phyloP scores from a whole-genome alignment of 2,888 invertebrate genomes.

The Plebejus melissa region DNA sequence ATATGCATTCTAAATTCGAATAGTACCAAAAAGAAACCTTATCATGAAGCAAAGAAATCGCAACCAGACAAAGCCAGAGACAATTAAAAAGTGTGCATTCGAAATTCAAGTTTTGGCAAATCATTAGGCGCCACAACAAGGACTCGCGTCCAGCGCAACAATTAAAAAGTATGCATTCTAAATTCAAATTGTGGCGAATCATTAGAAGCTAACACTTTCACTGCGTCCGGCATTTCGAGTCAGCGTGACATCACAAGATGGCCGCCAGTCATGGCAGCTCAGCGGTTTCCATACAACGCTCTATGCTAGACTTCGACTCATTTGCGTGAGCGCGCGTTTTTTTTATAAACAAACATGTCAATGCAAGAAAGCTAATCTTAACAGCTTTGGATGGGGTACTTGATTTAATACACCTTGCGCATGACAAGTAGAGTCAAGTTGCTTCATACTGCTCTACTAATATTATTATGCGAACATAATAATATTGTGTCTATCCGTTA shows the following conservation, averaged over 20 bases:
- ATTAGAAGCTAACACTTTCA: constrained; percentile 28
- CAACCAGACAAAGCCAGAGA: not conserved
- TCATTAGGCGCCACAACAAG: not conserved
- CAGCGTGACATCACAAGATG: constrained; percentile 43
- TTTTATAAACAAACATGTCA: constrained; percentile 25
- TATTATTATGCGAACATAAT: not conserved
- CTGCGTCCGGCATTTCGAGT: constrained; percentile 34
- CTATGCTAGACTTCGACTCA: constrained; percentile 19
- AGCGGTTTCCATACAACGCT: constrained; percentile 38
- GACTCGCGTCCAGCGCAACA: not conserved
- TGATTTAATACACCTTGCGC: not conserved
- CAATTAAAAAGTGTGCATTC: not conserved
- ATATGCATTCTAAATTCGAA: not conserved
- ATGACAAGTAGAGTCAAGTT: not conserved
- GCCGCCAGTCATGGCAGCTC: constrained; percentile 42
- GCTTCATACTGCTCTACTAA: not conserved
- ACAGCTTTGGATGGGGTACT: constrained; percentile 4
- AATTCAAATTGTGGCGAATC: constrained; percentile 11
- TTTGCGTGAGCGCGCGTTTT: constrained; percentile 27
- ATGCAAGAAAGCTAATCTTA: constrained; percentile 9
- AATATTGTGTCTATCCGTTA: not conserved
- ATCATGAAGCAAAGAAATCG: not conserved
- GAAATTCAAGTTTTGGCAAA: not conserved
- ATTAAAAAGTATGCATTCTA: not conserved
- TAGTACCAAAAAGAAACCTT: not conserved